Conservation (phyloP, 2,797 vertebrate genomes). For the Pogonophryne albipinna region DNA sequence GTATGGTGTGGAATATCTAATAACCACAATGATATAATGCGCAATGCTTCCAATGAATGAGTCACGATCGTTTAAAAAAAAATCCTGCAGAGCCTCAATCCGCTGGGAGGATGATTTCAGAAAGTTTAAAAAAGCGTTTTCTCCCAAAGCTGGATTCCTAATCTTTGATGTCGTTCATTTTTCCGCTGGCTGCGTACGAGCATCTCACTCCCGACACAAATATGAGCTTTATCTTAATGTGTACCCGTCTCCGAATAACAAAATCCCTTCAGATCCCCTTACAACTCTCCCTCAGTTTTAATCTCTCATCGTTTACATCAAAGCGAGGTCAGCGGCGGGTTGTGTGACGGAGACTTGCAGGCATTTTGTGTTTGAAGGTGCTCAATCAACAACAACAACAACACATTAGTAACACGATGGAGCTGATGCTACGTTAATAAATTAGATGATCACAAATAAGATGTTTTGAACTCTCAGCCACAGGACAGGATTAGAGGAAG, state of each 20-base stretch:
- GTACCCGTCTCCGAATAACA: constrained; percentile 21
- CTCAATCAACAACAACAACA: neutral
- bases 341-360: neutral
- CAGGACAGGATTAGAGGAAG: neutral
- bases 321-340: constrained; percentile 42
- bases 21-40: constrained; percentile 27
- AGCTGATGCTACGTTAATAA: neutral
- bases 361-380: neutral
- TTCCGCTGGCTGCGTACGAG: constrained; percentile 24
- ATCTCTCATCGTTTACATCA: constrained; percentile 23
- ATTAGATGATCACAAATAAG: neutral
- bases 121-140: constrained; percentile 20
- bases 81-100: constrained; percentile 20
- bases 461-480: neutral
- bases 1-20: constrained; percentile 14
- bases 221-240: constrained; percentile 54
- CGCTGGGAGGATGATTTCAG: constrained; percentile 25
- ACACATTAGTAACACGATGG: constrained; percentile 6
- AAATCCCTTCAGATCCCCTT: constrained; percentile 51
- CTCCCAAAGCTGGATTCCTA: constrained; percentile 31
- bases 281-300: constrained; percentile 36
- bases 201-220: constrained; percentile 42
- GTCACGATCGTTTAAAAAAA: constrained; percentile 4
- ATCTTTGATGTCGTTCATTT: constrained; percentile 47
- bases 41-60: constrained; percentile 8